These are phyloP conservation scores for Tapera naevia DNA, from an alignment of 2,797 vertebrate species.

Conservation along the genomic window DNA sequence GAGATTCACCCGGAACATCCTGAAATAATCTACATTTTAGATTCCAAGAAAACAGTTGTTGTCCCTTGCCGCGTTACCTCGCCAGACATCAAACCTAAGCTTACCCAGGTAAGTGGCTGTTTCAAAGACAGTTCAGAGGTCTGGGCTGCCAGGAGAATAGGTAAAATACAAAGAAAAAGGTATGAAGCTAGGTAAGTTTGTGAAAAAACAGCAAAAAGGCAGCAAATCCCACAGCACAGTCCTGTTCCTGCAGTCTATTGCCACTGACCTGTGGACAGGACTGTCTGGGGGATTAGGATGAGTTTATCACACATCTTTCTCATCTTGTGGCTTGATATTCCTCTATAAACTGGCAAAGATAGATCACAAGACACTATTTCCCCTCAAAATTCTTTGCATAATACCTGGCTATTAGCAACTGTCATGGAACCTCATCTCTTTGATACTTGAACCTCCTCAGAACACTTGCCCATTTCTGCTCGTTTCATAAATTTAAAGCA, in stretches of 20 bases:
- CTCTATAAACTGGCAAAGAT: neutral
- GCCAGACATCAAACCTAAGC: constrained; percentile 75
- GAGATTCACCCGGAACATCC: neutral
- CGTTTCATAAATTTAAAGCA: neutral
- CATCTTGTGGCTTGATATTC: neutral
- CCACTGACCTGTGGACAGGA: neutral
- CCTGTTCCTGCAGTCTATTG: neutral
- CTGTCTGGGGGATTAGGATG: neutral
- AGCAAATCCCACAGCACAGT: neutral
- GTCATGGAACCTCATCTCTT: neutral
- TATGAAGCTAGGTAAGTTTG: neutral
- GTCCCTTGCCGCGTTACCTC: constrained; percentile 87
- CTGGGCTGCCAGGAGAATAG: neutral
- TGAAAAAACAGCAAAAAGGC: neutral
- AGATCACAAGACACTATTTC: neutral
- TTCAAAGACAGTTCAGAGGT: neutral
- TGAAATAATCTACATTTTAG: constrained; percentile 48
- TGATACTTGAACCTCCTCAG: neutral
- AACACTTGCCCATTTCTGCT: neutral
- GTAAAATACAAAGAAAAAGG: neutral
- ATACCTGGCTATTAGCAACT: neutral
- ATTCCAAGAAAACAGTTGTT: constrained; percentile 61
- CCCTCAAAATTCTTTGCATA: neutral
- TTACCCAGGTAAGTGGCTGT: constrained; percentile 77
- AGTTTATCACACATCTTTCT: neutral